These are phyloP conservation scores for Mormyrus hasselquistii DNA, from an alignment of 2,797 vertebrate genomes.

Conservation along the genomic window DNA sequence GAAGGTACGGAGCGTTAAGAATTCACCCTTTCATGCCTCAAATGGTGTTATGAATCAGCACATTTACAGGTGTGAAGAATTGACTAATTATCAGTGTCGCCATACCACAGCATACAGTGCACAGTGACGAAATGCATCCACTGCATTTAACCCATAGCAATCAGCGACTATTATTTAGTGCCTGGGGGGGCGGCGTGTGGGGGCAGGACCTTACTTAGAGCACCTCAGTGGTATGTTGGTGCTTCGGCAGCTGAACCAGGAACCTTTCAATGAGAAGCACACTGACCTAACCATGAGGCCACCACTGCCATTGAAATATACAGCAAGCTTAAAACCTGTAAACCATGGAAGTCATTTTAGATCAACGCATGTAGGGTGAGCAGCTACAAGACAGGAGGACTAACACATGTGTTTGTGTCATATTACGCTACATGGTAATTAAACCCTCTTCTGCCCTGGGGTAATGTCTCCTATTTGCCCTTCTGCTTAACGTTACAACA, in stretches of 20 bases:
- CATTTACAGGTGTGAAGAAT: background rate
- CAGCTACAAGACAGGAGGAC: background rate
- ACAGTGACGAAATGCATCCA: background rate
- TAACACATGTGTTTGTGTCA: background rate
- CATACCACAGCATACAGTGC: background rate
- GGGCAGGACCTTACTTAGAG: background rate
- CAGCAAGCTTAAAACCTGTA: background rate
- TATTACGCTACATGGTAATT: background rate
- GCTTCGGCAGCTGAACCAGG: background rate
- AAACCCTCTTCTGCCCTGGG: background rate
- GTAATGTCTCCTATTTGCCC: background rate
- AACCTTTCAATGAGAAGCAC: background rate
- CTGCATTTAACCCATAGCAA: background rate
- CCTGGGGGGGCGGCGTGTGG: background rate
- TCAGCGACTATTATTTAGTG: background rate
- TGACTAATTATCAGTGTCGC: background rate
- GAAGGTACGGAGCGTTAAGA: background rate
- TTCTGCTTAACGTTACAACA: background rate
- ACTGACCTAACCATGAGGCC: background rate
- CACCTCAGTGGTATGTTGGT: background rate
- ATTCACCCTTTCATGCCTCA: background rate
- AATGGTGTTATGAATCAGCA: background rate
- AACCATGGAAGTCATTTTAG: background rate
- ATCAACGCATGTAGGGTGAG: background rate
- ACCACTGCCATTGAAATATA: background rate